Evolutionary conservation across 2,888 invertebrate species (phyloP).

Genomic region (Caenorhabditis panamensis): DNA sequence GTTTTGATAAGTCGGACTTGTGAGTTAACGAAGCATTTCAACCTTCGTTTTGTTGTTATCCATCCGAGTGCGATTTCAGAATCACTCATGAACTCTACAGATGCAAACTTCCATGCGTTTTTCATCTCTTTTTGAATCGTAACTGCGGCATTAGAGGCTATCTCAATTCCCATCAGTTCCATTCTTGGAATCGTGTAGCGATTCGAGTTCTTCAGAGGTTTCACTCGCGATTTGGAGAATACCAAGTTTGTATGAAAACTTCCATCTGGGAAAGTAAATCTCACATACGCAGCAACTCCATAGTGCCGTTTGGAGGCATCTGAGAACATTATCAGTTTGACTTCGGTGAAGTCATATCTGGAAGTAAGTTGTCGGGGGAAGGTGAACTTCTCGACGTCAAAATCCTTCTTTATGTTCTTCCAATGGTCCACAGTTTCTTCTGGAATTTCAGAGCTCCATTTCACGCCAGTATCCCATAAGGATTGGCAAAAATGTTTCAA

Average conservation of each 20-base stretch:
- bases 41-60: background rate
- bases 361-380: background rate
- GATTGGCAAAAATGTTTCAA: constrained; percentile 29
- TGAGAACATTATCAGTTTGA: constrained; percentile 2
- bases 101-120: background rate
- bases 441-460: constrained; percentile 61
- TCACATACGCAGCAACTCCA: background rate
- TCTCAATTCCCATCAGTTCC: background rate
- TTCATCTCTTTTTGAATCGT: background rate
- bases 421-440: too few relatives aligned
- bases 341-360: background rate
- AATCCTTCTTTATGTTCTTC: background rate
- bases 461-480: background rate
- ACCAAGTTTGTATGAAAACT: background rate
- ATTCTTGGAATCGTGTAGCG: constrained; percentile 9
- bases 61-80: background rate
- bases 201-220: background rate
- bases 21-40: background rate
- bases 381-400: background rate
- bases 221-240: background rate
- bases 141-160: background rate
- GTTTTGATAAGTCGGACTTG: background rate
- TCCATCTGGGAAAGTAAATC: background rate
- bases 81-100: background rate
- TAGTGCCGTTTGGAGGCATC: constrained; percentile 31